Evolutionary conservation across 2,797 vertebrate genomes (phyloP).

Genomic region (Sphenodon punctatus): DNA sequence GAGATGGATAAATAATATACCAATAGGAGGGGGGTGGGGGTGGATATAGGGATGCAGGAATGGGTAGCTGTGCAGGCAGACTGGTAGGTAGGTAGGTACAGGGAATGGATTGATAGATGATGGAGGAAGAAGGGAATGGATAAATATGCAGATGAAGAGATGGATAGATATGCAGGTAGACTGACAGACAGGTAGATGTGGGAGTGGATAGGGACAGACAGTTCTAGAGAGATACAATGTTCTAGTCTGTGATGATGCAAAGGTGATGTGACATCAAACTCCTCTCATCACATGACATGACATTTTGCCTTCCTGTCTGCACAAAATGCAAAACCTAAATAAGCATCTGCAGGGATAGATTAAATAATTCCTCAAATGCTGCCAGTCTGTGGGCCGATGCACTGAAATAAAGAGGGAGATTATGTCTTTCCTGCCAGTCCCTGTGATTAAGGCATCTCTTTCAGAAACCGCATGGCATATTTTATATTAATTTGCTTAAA

Average conservation of each 20-base stretch:
- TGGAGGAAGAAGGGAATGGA: not conserved
- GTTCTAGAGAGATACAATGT: too few relatives aligned
- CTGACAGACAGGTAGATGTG: too few relatives aligned
- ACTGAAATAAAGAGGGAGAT: not conserved
- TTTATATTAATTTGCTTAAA: constrained; percentile 49
- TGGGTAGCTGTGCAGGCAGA: too few relatives aligned
- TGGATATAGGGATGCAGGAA: too few relatives aligned
- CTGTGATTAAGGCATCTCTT: constrained; percentile 19
- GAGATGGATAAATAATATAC: too few relatives aligned
- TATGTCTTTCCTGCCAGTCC: not conserved
- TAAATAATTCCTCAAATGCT: not conserved
- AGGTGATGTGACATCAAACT: not conserved
- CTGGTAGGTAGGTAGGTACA: too few relatives aligned
- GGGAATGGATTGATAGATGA: too few relatives aligned
- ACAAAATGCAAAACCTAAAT: not conserved
- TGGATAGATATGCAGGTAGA: too few relatives aligned
- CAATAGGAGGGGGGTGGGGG: too few relatives aligned
- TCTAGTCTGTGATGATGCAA: not conserved
- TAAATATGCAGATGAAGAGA: not conserved
- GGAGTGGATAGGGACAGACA: too few relatives aligned
- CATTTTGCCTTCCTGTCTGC: not conserved
- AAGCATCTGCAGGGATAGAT: not conserved
- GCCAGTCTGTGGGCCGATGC: not conserved
- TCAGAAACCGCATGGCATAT: constrained; percentile 10
- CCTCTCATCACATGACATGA: not conserved